Evolutionary conservation across 1,140 invertebrate genomes (phyloP), one percentile per base, ranked within the genome.

Genomic region (Geopemphigus sp.): DNA sequence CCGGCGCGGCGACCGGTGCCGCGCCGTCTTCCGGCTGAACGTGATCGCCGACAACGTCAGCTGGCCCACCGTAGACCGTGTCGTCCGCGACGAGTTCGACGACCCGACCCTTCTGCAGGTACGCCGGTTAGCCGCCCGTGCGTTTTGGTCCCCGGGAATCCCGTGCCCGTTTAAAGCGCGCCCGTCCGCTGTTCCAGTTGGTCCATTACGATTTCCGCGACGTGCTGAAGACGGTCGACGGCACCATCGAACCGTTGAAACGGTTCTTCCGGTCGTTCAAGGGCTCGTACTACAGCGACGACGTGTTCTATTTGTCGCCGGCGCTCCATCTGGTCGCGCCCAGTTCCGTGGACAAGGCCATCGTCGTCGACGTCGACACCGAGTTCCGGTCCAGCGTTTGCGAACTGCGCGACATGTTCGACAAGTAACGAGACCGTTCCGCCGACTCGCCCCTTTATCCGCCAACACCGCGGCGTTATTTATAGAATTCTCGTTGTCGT

Each of bases 311-410:
- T 84, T 83, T 95, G 4, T 95, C 94, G 0, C 86, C 94, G 10
- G 92, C 91, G 5, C 84, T 95, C 19, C 90, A 94, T 85, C 87
- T 88, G 83, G 89, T 95, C 63, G 89, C 93, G 24, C 90, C 90
- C 11, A 83, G 83, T 0, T 85, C 87, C 74, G 87, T 91, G 80
- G 86, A 89, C n/a, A 85, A 87, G 80, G 89, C 91, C 14, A 89
- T 94, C 61, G 88, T 95, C 85, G 86, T 95, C 14, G 94, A 96
- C 86, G 90, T 91, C 80, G 94, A 95, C 87, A 89, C 92, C 26
- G 90, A 91, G 85, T 92, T 95, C 83, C 88, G 89, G 83, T 87
- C 86, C n/a, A 92, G 94, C 83, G 87, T 95, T 15, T 86, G 86
- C 24, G 84, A 90, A 76, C 85, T 95, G 1, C 91, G 91, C 83